Percentiles rank a stretch among this genome's conserved stretches.
These are phyloP conservation scores for Motacilla alba DNA, from an alignment of 2,113 vertebrate species.

Conservation along the genomic window DNA sequence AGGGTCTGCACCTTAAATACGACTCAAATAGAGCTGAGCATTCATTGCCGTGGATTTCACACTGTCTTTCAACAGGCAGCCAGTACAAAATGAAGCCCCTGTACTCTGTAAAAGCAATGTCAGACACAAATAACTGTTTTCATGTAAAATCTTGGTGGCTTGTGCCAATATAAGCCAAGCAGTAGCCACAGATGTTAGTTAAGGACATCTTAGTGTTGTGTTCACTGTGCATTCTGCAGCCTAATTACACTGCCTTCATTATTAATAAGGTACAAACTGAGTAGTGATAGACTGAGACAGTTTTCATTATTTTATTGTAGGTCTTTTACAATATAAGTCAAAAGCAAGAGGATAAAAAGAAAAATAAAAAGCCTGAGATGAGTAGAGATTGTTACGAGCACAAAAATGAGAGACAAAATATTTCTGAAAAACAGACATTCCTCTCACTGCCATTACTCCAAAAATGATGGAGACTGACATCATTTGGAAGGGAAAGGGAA, in stretches of 20 bases:
- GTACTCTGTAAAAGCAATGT: not conserved
- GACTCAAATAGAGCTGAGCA: not conserved
- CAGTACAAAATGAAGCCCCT: not conserved
- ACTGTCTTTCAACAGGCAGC: not conserved
- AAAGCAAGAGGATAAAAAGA: not conserved
- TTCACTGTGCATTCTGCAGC: constrained; percentile 23
- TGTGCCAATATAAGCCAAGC: constrained; percentile 22
- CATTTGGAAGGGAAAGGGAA: constrained; percentile 36
- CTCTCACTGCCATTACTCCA: not conserved
- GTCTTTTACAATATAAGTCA: not conserved
- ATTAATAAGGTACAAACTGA: constrained; percentile 18
- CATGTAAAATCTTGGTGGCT: constrained; percentile 4
- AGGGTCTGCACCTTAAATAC: not conserved
- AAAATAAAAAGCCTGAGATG: not conserved
- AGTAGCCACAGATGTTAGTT: constrained; percentile 46
- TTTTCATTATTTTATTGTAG: constrained; percentile 18
- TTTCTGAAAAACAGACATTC: not conserved
- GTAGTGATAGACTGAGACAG: constrained; percentile 20
- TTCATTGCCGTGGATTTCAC: not conserved
- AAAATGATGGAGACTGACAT: constrained; percentile 40
- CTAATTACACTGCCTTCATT: constrained; percentile 55
- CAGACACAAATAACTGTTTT: not conserved
- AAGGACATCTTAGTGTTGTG: constrained; percentile 37
- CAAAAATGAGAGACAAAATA: not conserved
- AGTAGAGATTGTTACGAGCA: not conserved